Conservation (phyloP, 2,797 vertebrate species). For the Alauda arvensis region DNA sequence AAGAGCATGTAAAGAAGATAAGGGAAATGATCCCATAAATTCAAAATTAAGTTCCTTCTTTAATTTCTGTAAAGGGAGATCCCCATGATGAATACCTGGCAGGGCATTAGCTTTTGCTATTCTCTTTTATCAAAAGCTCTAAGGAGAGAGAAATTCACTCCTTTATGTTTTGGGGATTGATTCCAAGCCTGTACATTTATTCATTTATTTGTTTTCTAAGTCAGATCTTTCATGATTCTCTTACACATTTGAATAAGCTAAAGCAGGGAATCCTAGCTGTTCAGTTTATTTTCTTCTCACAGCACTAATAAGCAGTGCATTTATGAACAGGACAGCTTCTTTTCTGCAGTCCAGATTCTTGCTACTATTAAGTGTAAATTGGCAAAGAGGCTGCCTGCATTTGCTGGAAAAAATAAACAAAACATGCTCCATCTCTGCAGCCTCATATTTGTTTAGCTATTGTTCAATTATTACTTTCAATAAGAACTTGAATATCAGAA, state of each 20-base stretch:
- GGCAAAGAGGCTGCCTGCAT: not conserved
- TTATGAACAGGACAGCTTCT: not conserved
- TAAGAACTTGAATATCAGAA: slow-evolving; percentile 21
- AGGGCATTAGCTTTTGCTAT: slow-evolving; percentile 30
- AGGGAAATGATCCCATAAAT: slow-evolving; percentile 25
- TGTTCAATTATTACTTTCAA: slow-evolving; percentile 37
- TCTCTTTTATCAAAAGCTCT: slow-evolving; percentile 42
- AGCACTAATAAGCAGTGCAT: not conserved
- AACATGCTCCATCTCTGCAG: not conserved
- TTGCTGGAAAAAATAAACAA: slow-evolving; percentile 6
- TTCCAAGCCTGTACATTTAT: not conserved
- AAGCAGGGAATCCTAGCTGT: not conserved
- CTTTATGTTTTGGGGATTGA: not conserved
- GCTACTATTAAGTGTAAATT: not conserved
- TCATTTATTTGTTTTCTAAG: not conserved
- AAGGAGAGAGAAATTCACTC: not conserved
- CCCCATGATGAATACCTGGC: slow-evolving; percentile 25
- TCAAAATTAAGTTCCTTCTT: slow-evolving; percentile 60
- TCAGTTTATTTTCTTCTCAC: not conserved
- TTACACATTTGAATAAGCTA: not conserved
- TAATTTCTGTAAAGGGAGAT: slow-evolving; percentile 37
- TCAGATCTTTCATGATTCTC: not conserved
- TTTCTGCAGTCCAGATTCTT: not conserved
- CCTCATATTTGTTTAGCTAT: slow-evolving; percentile 29
- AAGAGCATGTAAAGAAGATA: not conserved